Evolutionary conservation across 2,888 invertebrate genomes (phyloP).

Genomic region (Palloptera scutellata): DNA sequence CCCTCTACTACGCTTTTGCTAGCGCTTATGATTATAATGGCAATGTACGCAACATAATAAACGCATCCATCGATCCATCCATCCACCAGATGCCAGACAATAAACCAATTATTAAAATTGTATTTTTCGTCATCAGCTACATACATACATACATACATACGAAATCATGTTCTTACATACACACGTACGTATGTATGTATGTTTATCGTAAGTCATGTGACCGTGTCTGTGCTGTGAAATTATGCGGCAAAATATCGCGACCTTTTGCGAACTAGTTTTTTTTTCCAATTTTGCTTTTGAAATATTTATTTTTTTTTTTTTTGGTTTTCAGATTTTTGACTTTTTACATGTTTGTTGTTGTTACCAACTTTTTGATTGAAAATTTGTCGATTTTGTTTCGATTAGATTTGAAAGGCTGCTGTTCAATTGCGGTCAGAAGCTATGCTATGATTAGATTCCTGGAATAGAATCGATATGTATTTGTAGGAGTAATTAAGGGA

Average conservation of each 20-base stretch:
- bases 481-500: no score
- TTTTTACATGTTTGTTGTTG: background rate
- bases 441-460: no score
- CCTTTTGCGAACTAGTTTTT: constrained; percentile 12
- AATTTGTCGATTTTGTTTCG: background rate
- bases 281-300: background rate
- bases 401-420: no score
- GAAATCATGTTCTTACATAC: no score
- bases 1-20: background rate
- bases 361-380: background rate
- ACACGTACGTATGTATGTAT: constrained; percentile 6
- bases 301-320: background rate
- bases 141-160: constrained; percentile 20
- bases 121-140: constrained; percentile 45
- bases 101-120: constrained; percentile 62
- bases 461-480: no score
- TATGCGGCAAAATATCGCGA: constrained; percentile 11
- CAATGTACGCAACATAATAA: background rate
- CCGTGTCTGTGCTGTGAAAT: background rate
- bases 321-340: background rate
- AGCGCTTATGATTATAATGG: constrained; percentile 19
- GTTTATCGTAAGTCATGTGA: background rate
- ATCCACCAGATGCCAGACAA: constrained; percentile 49
- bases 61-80: constrained; percentile 11
- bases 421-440: no score